Conservation (phyloP, 30 jellyfish, hydroid and myxozoan species). For the Cassiopea andromeda region DNA sequence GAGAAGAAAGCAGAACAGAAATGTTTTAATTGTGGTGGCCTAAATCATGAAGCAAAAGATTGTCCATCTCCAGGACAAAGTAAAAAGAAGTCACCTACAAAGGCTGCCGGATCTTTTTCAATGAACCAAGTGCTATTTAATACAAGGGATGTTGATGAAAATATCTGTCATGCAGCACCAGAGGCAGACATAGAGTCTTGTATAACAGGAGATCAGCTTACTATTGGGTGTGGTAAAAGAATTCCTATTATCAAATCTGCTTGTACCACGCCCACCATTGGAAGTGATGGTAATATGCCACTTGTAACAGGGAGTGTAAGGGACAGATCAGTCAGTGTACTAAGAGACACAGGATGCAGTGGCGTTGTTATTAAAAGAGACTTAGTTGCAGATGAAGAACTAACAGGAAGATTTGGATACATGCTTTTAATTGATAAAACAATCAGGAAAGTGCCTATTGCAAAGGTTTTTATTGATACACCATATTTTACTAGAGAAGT, state of each 20-base stretch:
- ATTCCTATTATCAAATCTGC: constrained; percentile 16
- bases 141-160: constrained; percentile 25
- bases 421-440: constrained; percentile 51
- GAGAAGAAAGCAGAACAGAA: constrained; percentile 40
- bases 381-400: constrained; percentile 33
- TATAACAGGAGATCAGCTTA: constrained; percentile 30
- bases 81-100: constrained; percentile 53
- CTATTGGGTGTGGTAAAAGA: constrained; percentile 50
- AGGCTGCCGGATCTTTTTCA: constrained; percentile 36
- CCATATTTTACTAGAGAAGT: constrained; percentile 47
- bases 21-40: constrained; percentile 40
- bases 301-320: constrained; percentile 62
- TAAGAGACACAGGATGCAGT: constrained; percentile 56
- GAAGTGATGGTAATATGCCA: constrained; percentile 35
- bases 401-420: constrained; percentile 33
- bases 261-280: constrained; percentile 27
- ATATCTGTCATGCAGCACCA: constrained; percentile 33
- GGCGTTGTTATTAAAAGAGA: constrained; percentile 50
- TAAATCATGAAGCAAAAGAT: constrained; percentile 45
- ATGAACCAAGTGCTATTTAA: constrained; percentile 10
- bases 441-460: constrained; percentile 51
- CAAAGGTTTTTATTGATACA: constrained; percentile 40
- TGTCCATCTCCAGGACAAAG: constrained; percentile 63
- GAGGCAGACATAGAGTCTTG: constrained; percentile 34
- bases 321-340: constrained; percentile 48